phyloP scores from a whole-genome alignment of 2,113 vertebrate species.

The Jaculus jaculus region DNA sequence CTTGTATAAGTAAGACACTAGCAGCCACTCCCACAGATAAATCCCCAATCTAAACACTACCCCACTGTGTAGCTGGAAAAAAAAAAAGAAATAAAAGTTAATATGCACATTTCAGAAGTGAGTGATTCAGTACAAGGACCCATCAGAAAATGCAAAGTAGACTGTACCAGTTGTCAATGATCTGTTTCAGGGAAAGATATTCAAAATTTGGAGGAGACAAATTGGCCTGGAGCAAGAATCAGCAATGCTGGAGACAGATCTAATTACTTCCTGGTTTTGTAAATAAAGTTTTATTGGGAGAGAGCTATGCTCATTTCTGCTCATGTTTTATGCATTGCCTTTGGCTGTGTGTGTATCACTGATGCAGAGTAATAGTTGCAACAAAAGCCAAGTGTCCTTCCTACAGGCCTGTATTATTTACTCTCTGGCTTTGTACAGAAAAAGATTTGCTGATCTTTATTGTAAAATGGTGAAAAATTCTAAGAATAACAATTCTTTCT shows the following conservation, averaged over 20 bases:
- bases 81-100: background rate
- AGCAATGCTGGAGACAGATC: background rate
- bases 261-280: background rate
- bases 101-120: background rate
- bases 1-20: background rate
- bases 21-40: background rate
- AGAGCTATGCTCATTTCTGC: background rate
- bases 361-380: background rate
- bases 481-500: background rate
- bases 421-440: background rate
- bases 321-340: background rate
- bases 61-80: background rate
- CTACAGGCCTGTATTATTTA: background rate
- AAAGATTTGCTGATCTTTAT: background rate
- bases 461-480: background rate
- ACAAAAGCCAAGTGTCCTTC: background rate
- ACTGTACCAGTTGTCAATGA: background rate
- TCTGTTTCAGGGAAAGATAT: background rate
- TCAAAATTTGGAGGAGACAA: background rate
- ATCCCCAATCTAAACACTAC: background rate
- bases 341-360: background rate
- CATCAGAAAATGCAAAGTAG: background rate
- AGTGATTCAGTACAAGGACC: background rate
- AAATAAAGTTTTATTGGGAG: constrained; percentile 60
- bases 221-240: background rate